These are phyloP conservation scores for Zootoca vivipara DNA, from an alignment of 2,113 vertebrate species.

Conservation along the genomic window DNA sequence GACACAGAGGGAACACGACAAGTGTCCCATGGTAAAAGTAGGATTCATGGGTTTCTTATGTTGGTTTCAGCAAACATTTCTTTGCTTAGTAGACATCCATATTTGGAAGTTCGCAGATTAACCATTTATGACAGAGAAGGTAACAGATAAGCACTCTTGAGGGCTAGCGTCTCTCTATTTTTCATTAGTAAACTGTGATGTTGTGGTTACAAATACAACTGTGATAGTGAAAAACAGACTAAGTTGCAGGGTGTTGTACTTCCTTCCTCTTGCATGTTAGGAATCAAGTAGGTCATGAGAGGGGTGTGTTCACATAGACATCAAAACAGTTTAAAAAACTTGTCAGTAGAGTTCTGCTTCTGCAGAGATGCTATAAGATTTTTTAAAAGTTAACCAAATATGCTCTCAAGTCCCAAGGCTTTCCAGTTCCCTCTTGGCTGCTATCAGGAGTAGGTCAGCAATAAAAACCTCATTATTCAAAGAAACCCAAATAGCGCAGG, in stretches of 20 bases:
- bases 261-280: conserved; percentile 11
- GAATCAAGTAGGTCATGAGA: not conserved
- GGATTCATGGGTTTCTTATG: not conserved
- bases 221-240: not conserved
- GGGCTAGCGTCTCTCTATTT: not conserved
- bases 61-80: not conserved
- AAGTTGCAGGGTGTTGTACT: not conserved
- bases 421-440: not conserved
- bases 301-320: not conserved
- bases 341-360: not conserved
- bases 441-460: too few species aligned
- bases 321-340: not conserved
- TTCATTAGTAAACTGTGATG: not conserved
- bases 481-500: too few species aligned
- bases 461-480: too few species aligned
- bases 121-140: not conserved
- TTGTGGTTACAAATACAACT: not conserved
- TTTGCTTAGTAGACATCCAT: not conserved
- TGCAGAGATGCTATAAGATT: not conserved
- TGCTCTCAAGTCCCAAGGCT: not conserved
- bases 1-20: too few species aligned
- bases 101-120: not conserved
- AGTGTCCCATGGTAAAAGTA: too few species aligned
- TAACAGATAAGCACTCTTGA: not conserved
- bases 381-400: not conserved